These are phyloP conservation scores for Pseudopipra pipra DNA, from an alignment of 2,113 vertebrate species.

Conservation along the genomic window DNA sequence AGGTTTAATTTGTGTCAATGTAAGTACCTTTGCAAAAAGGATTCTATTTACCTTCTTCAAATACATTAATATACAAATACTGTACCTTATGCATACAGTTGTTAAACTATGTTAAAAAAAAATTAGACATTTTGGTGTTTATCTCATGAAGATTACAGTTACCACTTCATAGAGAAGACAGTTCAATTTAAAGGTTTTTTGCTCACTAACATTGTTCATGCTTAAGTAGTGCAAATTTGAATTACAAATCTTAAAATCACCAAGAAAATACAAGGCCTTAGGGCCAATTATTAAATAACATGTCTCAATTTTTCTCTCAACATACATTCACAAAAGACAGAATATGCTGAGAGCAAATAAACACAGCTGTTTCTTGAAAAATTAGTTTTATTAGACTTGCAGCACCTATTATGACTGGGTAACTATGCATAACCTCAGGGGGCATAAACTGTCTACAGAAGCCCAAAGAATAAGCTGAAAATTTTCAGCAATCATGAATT, in stretches of 20 bases:
- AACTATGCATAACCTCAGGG: neutral
- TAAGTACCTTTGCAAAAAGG: neutral
- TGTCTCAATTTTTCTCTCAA: neutral
- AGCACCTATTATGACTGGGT: neutral
- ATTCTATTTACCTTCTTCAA: neutral
- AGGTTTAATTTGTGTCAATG: neutral
- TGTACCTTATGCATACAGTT: neutral
- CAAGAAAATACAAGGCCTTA: neutral
- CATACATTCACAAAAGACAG: neutral
- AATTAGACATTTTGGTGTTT: neutral
- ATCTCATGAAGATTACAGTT: neutral
- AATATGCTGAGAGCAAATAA: conserved; percentile 14
- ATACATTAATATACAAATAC: neutral
- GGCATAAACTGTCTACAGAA: neutral
- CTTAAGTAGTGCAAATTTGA: conserved; percentile 2
- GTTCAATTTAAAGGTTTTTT: neutral
- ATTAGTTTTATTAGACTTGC: neutral
- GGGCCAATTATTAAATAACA: conserved; percentile 8
- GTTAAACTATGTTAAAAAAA: neutral
- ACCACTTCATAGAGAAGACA: neutral
- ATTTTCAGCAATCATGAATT: neutral
- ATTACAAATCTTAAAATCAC: conserved; percentile 9
- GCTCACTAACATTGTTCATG: neutral
- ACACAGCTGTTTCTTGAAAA: neutral
- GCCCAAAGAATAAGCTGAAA: neutral